Evolutionary conservation across 2,888 invertebrate species (phyloP).

Genomic region (Acronicta psi): DNA sequence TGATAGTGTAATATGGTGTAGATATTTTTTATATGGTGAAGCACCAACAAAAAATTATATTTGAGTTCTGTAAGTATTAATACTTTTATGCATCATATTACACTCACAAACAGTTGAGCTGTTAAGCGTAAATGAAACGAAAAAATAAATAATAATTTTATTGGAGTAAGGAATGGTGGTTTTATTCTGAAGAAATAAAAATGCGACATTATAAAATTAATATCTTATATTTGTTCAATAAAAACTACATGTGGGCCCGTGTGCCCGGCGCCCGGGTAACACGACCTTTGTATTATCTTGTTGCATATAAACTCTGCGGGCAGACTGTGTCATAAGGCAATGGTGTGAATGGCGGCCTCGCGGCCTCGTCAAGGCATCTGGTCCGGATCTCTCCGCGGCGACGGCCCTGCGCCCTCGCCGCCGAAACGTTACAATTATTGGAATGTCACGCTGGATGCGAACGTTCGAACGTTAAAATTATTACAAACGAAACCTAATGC

Average conservation of each 20-base stretch:
- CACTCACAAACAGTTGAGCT: not conserved
- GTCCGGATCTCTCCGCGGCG: slow-evolving; percentile 73
- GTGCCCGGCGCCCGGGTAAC: slow-evolving; percentile 89
- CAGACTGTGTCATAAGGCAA: slow-evolving; percentile 89
- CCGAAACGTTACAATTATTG: slow-evolving; percentile 83
- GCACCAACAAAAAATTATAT: not conserved
- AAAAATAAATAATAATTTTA: slow-evolving; percentile 22
- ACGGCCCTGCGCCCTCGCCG: slow-evolving; percentile 69
- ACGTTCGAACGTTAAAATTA: slow-evolving; percentile 79
- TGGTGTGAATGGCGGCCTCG: slow-evolving; percentile 78
- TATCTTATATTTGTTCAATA: slow-evolving; percentile 89
- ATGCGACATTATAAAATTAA: slow-evolving; percentile 88
- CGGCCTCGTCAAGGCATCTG: slow-evolving; percentile 81
- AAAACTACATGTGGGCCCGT: slow-evolving; percentile 89
- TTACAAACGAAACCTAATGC: slow-evolving; percentile 82
- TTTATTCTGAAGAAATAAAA: slow-evolving; percentile 67
- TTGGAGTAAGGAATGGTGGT: slow-evolving; percentile 34
- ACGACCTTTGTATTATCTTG: slow-evolving; percentile 89
- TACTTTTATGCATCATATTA: not conserved
- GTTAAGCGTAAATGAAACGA: slow-evolving; percentile 42
- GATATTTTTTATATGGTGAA: not conserved
- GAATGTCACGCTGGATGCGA: slow-evolving; percentile 88
- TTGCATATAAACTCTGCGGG: slow-evolving; percentile 89
- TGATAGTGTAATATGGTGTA: slow-evolving; percentile 1
- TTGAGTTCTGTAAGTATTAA: slow-evolving; percentile 2